phyloP scores from a whole-genome alignment of 2,113 vertebrate species.

The Polypterus bichir region DNA sequence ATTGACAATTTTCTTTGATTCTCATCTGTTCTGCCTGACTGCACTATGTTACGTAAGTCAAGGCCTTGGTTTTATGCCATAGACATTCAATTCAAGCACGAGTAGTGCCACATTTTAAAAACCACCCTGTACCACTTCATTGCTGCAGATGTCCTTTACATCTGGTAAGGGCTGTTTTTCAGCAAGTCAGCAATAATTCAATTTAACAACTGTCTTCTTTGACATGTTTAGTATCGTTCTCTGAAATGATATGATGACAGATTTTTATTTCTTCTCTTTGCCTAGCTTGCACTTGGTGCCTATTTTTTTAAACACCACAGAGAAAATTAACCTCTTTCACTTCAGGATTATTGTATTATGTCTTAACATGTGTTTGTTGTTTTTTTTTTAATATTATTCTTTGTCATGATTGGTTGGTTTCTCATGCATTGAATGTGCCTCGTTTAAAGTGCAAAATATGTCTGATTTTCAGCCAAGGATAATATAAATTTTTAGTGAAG shows the following conservation, averaged over 20 bases:
- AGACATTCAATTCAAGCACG: slow-evolving; percentile 42
- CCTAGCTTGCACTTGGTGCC: neutral
- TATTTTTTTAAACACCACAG: slow-evolving; percentile 45
- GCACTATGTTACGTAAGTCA: slow-evolving; percentile 37
- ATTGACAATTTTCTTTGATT: slow-evolving; percentile 39
- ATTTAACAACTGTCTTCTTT: slow-evolving; percentile 67
- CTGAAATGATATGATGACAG: slow-evolving; percentile 59
- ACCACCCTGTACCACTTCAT: slow-evolving; percentile 51
- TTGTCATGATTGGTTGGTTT: no score
- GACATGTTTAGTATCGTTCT: slow-evolving; percentile 61
- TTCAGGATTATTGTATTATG: no score
- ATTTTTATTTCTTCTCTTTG: slow-evolving; percentile 22
- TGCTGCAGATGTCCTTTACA: slow-evolving; percentile 64
- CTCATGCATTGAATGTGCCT: no score
- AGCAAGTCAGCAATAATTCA: slow-evolving; percentile 62
- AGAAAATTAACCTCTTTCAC: slow-evolving; percentile 41
- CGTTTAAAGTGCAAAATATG: no score
- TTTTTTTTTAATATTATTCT: no score
- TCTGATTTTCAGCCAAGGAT: no score
- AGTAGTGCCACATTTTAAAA: slow-evolving; percentile 55
- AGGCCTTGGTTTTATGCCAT: slow-evolving; percentile 43
- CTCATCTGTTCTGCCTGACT: slow-evolving; percentile 36
- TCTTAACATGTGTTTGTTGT: no score
- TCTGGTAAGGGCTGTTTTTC: slow-evolving; percentile 56
- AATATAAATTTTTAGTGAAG: no score